These are phyloP conservation scores for Leptinotarsa rubiginosa DNA, from an alignment of 2,888 invertebrate genomes.

Conservation along the genomic window DNA sequence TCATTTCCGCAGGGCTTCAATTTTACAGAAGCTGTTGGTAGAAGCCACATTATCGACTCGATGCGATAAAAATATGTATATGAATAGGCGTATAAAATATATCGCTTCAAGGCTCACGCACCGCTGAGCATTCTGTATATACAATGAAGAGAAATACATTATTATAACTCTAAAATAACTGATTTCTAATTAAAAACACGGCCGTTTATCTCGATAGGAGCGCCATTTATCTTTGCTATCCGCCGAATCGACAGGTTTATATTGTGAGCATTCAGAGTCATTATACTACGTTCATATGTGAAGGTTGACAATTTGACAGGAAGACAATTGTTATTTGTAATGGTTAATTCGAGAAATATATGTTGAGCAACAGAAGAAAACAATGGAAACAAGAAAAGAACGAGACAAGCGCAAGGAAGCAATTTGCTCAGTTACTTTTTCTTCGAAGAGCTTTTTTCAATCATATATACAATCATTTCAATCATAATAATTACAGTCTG, in stretches of 20 bases:
- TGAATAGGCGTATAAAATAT: constrained; percentile 28
- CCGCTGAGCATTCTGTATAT: constrained; percentile 20
- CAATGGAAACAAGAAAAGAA: too few relatives aligned
- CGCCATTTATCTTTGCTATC: constrained; percentile 19
- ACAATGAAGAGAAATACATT: constrained; percentile 20
- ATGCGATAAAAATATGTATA: constrained; percentile 22
- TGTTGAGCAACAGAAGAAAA: too few relatives aligned
- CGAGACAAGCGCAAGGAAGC: too few relatives aligned
- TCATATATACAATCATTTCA: too few relatives aligned
- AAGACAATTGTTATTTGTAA: neutral
- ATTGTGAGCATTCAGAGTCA: constrained; percentile 17
- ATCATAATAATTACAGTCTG: too few relatives aligned
- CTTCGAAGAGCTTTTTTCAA: too few relatives aligned
- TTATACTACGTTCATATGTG: neutral
- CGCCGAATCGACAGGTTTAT: constrained; percentile 21
- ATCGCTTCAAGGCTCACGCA: constrained; percentile 12
- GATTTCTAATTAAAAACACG: constrained; percentile 25
- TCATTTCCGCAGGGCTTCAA: constrained; percentile 39
- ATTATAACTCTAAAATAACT: constrained; percentile 11
- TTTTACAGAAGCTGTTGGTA: constrained; percentile 44
- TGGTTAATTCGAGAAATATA: neutral
- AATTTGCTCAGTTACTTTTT: too few relatives aligned
- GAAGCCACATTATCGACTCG: constrained; percentile 25
- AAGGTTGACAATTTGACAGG: neutral
- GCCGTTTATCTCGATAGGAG: constrained; percentile 18